Evolutionary conservation across 2,113 vertebrate species (phyloP).

Genomic region (Syngnathus scovelli): DNA sequence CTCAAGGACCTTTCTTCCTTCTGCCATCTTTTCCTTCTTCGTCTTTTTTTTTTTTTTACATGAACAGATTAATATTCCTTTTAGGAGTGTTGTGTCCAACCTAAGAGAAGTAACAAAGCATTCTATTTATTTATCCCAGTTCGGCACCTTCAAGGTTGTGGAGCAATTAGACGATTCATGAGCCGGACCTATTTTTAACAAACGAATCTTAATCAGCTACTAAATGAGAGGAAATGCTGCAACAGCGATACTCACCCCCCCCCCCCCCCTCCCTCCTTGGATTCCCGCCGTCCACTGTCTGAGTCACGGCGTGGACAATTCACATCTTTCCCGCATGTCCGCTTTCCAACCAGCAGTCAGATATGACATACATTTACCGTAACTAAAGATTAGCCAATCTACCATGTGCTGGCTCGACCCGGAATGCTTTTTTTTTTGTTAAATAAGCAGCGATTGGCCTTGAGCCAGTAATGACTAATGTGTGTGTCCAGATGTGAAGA

Average conservation of each 20-base stretch:
- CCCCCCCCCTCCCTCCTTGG: background rate
- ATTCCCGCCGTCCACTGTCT: conserved; percentile 16
- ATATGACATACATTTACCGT: conserved; percentile 49
- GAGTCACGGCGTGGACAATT: conserved; percentile 39
- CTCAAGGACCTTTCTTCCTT: conserved; percentile 14
- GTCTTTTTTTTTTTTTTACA: background rate
- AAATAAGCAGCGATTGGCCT: conserved; percentile 33
- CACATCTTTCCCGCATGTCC: conserved; percentile 23
- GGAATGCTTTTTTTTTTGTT: conserved; percentile 35
- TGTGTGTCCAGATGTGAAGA: conserved; percentile 45
- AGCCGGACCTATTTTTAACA: background rate
- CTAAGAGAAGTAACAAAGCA: too few relatives aligned
- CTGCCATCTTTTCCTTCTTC: conserved; percentile 16
- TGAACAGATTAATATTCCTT: background rate
- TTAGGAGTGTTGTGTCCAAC: background rate
- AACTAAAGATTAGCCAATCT: conserved; percentile 41
- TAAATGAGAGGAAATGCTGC: background rate
- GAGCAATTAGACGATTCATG: background rate
- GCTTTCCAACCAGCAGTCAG: conserved; percentile 33
- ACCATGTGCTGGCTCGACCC: conserved; percentile 28
- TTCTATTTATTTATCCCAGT: too few relatives aligned
- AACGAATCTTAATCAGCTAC: background rate
- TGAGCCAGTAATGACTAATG: conserved; percentile 22
- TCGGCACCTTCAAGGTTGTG: background rate
- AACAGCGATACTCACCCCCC: conserved; percentile 5